Evolutionary conservation across 2,797 vertebrate genomes (phyloP).

Genomic region (Smutsia gigantea): DNA sequence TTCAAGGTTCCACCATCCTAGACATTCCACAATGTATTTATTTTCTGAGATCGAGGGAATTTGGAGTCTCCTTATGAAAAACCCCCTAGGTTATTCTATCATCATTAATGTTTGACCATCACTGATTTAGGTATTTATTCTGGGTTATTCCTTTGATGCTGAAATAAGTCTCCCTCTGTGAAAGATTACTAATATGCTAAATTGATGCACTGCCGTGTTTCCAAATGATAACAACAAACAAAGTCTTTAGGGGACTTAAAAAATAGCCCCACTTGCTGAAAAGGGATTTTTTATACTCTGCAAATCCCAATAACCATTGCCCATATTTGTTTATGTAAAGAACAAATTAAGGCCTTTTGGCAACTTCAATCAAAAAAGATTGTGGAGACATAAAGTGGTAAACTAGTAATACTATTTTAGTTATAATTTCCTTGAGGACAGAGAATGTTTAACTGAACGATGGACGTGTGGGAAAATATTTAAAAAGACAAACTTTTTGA

Average conservation of each 20-base stretch:
- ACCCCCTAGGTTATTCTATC: neutral
- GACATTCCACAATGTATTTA: neutral
- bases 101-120: neutral
- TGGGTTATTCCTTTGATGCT: neutral
- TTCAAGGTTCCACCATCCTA: neutral
- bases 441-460: constrained; percentile 31
- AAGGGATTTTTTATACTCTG: neutral
- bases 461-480: neutral
- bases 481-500: neutral
- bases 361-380: neutral
- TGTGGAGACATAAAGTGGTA: constrained; percentile 14
- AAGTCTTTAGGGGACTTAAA: neutral
- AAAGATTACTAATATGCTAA: neutral
- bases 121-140: neutral
- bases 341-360: neutral
- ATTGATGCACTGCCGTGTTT: neutral
- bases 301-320: neutral
- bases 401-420: neutral
- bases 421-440: neutral
- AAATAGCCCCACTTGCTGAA: neutral
- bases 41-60: neutral
- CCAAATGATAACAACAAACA: constrained; percentile 34
- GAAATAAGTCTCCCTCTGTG: constrained; percentile 36
- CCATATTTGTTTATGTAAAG: neutral
- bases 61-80: neutral